Percentiles rank a stretch among this genome's conserved stretches.
phyloP scores from a whole-genome alignment of 2,113 vertebrate genomes.

The Rostratula benghalensis region DNA sequence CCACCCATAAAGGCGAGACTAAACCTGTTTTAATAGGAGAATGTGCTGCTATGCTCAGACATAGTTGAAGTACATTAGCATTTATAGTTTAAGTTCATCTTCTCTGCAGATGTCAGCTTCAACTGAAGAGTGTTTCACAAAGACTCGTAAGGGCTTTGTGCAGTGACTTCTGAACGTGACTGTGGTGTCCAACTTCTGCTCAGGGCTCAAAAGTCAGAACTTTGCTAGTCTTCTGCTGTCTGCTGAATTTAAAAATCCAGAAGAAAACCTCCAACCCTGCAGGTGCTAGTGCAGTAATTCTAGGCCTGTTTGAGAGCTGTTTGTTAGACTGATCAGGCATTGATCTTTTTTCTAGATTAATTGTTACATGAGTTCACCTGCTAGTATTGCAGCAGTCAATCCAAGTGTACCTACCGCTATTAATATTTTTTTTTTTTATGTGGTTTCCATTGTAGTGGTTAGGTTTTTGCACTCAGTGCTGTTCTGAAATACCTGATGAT shows the following conservation, averaged over 20 bases:
- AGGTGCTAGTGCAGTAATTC: neutral
- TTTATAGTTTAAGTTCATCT: neutral
- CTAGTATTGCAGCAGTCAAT: neutral
- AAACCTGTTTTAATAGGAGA: neutral
- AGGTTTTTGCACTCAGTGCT: neutral
- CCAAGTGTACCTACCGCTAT: neutral
- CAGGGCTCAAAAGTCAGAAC: neutral
- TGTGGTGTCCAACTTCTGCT: neutral
- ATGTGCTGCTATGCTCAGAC: neutral
- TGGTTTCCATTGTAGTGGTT: neutral
- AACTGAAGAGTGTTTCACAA: neutral
- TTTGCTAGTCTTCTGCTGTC: neutral
- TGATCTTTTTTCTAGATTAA: neutral
- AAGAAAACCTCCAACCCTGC: neutral
- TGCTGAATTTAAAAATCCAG: neutral
- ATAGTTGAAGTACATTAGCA: neutral
- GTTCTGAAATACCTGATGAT: neutral
- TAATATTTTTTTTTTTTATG: neutral
- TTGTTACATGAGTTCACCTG: neutral
- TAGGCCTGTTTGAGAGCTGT: neutral
- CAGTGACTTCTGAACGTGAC: accelerated
- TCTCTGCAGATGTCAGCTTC: neutral
- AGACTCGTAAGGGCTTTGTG: neutral
- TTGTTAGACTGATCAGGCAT: neutral
- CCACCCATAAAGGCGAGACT: neutral